A percentile compares a stretch with the other conserved stretches of the same genome.
phyloP scores from a whole-genome alignment of 2,888 invertebrate genomes.

The Heteromurus nitidus region DNA sequence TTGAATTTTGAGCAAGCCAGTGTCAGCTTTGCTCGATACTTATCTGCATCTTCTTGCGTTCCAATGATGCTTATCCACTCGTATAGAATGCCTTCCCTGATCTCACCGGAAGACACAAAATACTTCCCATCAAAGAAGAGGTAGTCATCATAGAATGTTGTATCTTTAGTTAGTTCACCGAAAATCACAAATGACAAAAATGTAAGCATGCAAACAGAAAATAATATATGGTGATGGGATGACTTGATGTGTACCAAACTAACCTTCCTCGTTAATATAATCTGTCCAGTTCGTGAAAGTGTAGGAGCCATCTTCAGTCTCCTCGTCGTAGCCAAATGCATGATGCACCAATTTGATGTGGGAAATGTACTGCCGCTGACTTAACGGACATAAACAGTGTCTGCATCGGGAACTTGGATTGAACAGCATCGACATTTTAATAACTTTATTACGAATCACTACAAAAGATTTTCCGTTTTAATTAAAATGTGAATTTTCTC shows the following conservation, averaged over 20 bases:
- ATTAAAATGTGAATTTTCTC: too few relatives aligned
- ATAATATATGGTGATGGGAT: too few relatives aligned
- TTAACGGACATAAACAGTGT: constrained; percentile 48
- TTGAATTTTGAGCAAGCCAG: constrained; percentile 39
- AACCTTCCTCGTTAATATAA: constrained; percentile 49
- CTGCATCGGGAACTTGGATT: constrained; percentile 42
- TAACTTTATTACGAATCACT: too few relatives aligned
- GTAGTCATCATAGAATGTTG: constrained; percentile 47
- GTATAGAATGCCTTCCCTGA: constrained; percentile 42
- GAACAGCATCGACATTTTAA: constrained; percentile 24
- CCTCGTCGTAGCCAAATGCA: constrained; percentile 46
- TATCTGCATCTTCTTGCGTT: constrained; percentile 30
- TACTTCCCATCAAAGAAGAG: constrained; percentile 45
- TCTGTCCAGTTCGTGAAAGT: constrained; percentile 52
- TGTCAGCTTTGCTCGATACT: constrained; percentile 31
- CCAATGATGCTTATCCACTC: constrained; percentile 56
- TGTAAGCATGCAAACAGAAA: too few relatives aligned
- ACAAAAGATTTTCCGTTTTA: too few relatives aligned
- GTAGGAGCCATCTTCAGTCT: constrained; percentile 40
- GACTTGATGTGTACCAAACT: too few relatives aligned
- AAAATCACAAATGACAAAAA: background rate
- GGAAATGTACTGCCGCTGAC: constrained; percentile 48
- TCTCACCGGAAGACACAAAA: constrained; percentile 52
- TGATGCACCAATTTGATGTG: constrained; percentile 49
- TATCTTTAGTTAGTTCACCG: constrained; percentile 10